Conservation (phyloP, 1,140 invertebrate genomes). For the Heliconius himera region DNA sequence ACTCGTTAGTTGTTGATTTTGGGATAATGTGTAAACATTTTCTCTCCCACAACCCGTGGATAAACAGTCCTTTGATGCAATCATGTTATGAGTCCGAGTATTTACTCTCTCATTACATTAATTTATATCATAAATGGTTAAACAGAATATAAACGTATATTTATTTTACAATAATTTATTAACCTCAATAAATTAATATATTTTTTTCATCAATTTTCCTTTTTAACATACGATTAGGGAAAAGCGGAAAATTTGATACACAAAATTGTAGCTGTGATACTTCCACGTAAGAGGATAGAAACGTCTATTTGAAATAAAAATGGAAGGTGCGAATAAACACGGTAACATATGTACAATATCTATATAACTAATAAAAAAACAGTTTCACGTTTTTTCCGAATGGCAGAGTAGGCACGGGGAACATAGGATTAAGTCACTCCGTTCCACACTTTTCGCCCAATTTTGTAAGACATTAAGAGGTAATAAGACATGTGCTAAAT, state of each 20-base stretch:
- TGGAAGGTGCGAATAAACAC: background rate
- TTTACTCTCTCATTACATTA: slow-evolving; percentile 41
- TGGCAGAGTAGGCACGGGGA: no score
- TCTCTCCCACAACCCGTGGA: slow-evolving; percentile 38
- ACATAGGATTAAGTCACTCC: no score
- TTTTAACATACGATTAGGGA: background rate
- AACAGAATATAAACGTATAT: background rate
- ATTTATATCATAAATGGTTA: slow-evolving; percentile 11
- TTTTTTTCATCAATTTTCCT: background rate
- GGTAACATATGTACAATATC: background rate
- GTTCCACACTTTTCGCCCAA: no score
- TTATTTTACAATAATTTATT: background rate
- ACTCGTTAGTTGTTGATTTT: slow-evolving; percentile 48
- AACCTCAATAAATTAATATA: background rate
- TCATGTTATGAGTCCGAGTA: slow-evolving; percentile 36
- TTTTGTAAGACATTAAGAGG: no score
- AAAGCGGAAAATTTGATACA: background rate
- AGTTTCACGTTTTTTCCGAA: no score
- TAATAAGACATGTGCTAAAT: no score
- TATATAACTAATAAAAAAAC: no score
- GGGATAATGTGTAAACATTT: slow-evolving; percentile 53
- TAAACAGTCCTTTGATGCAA: slow-evolving; percentile 35
- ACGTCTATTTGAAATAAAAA: background rate
- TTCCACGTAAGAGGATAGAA: background rate
- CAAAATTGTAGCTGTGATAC: background rate